These are phyloP conservation scores for Lycocerus yunnanus DNA, from an alignment of 2,888 invertebrate genomes.

Conservation along the genomic window DNA sequence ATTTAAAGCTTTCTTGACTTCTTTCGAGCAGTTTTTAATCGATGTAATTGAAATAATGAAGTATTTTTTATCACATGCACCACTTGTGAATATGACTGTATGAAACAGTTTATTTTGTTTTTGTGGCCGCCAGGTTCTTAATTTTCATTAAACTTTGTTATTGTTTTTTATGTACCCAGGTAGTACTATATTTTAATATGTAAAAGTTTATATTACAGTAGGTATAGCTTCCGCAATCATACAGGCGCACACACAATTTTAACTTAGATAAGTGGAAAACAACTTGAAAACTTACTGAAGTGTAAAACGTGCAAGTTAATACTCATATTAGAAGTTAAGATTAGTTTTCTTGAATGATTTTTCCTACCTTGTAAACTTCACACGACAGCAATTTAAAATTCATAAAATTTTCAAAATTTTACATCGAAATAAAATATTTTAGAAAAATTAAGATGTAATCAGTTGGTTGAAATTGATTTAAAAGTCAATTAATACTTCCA, in stretches of 20 bases:
- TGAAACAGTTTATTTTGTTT: too few relatives aligned
- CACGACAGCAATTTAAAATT: neutral
- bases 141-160: neutral
- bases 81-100: too few relatives aligned
- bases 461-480: neutral
- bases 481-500: neutral
- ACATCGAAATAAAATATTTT: neutral
- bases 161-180: neutral
- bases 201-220: neutral
- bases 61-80: too few relatives aligned
- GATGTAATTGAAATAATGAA: neutral
- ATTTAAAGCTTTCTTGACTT: neutral
- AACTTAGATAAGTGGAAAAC: neutral
- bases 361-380: neutral
- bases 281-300: conserved; percentile 14
- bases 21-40: neutral
- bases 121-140: neutral
- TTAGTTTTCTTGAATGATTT: conserved; percentile 10
- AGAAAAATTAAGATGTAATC: neutral
- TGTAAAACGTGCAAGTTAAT: conserved; percentile 16
- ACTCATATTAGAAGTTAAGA: conserved; percentile 10
- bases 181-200: neutral
- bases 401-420: neutral
- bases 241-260: conserved; percentile 1
- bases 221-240: neutral